phyloP scores from a whole-genome alignment of 1,140 invertebrate species.

The Drosophila kohkoa region DNA sequence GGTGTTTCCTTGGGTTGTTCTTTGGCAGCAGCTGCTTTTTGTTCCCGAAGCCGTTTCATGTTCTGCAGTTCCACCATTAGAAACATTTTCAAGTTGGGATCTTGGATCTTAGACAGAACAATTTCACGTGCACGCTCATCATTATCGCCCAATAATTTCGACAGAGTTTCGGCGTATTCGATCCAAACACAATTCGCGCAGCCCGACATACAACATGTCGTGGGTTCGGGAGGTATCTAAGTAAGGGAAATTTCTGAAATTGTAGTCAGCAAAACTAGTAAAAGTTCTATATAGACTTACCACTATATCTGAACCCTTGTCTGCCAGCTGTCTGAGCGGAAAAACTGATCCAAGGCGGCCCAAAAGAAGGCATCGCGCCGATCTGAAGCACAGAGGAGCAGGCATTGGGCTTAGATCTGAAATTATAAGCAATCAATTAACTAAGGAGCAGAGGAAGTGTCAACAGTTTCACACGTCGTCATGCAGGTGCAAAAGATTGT shows the following conservation, averaged over 20 bases:
- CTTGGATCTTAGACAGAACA: slow-evolving; percentile 91
- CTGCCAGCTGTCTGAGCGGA: slow-evolving; percentile 36
- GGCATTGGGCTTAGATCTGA: slow-evolving; percentile 74
- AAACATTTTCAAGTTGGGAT: slow-evolving; percentile 93
- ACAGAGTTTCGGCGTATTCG: slow-evolving; percentile 94
- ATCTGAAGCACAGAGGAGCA: slow-evolving; percentile 92
- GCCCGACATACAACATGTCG: slow-evolving; percentile 96
- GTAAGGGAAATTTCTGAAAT: not conserved
- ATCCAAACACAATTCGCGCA: slow-evolving; percentile 98
- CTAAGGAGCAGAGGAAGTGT: slow-evolving; percentile 49
- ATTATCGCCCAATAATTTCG: slow-evolving; percentile 88
- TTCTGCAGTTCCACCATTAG: slow-evolving; percentile 90
- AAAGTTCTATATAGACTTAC: slow-evolving; percentile 43
- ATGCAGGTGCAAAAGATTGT: slow-evolving; percentile 54
- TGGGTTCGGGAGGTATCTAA: slow-evolving; percentile 88
- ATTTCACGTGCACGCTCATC: slow-evolving; percentile 89
- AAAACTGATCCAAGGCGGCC: slow-evolving; percentile 27
- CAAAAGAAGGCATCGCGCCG: slow-evolving; percentile 87
- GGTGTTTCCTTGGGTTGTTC: slow-evolving; percentile 42
- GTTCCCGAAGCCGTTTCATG: slow-evolving; percentile 61
- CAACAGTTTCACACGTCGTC: slow-evolving; percentile 64
- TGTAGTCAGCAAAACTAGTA: not conserved
- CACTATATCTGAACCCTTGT: slow-evolving; percentile 47
- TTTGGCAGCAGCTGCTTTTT: slow-evolving; percentile 16
- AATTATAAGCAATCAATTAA: not conserved